Evolutionary conservation across 2,888 invertebrate genomes (phyloP).

Genomic region (Cistogaster globosa): DNA sequence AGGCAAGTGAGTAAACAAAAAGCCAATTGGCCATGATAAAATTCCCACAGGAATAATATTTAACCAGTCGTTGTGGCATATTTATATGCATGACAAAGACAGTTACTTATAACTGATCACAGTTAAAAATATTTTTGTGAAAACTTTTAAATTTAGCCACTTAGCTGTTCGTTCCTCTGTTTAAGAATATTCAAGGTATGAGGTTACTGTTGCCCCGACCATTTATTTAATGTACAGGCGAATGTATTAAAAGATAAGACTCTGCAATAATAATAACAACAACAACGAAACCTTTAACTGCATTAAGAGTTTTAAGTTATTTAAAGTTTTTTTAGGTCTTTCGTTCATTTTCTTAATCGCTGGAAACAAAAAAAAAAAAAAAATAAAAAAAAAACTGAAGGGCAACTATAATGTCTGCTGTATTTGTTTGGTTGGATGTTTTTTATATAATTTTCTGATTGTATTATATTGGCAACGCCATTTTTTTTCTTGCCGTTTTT

Average conservation of each 20-base stretch:
- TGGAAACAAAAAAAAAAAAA: constrained; percentile 15
- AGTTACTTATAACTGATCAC: too few relatives aligned
- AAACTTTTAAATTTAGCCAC: constrained; percentile 23
- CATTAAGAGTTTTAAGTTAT: constrained; percentile 71
- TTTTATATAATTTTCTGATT: constrained; percentile 54
- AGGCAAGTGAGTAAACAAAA: too few relatives aligned
- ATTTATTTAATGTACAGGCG: constrained; percentile 61
- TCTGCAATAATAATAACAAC: constrained; percentile 52
- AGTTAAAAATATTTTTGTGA: too few relatives aligned
- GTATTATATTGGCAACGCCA: constrained; percentile 57
- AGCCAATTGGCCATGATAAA: too few relatives aligned
- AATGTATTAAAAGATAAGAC: constrained; percentile 71
- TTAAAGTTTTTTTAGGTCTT: constrained; percentile 52
- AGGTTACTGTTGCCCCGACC: constrained; percentile 62
- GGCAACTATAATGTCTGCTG: constrained; percentile 63
- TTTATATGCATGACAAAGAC: too few relatives aligned
- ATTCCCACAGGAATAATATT: too few relatives aligned
- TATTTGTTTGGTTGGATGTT: constrained; percentile 28
- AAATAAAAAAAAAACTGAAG: constrained; percentile 54
- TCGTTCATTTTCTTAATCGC: constrained; percentile 64
- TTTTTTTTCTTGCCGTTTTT: constrained; percentile 31
- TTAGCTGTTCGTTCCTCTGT: neutral
- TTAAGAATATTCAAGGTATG: constrained; percentile 63
- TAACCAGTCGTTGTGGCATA: too few relatives aligned
- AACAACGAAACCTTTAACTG: constrained; percentile 63